phyloP scores from a whole-genome alignment of 1,140 invertebrate species.

The Dreissena polymorpha region DNA sequence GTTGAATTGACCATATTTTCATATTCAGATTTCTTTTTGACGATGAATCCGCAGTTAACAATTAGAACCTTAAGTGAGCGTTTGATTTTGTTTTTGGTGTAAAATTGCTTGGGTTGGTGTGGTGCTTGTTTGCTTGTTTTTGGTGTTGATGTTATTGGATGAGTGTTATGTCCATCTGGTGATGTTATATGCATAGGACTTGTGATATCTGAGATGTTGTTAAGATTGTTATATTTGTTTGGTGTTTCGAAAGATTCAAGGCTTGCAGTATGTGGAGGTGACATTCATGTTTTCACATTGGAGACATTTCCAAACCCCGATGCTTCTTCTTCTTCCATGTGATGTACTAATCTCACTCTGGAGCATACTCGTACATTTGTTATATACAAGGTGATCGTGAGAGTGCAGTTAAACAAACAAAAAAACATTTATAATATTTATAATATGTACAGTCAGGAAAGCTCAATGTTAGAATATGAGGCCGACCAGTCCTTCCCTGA shows the following conservation, averaged over 20 bases:
- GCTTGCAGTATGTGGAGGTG: background rate
- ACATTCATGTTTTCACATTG: slow-evolving; percentile 27
- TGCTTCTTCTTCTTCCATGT: too few relatives aligned
- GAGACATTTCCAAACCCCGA: slow-evolving; percentile 2
- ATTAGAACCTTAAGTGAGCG: slow-evolving; percentile 16
- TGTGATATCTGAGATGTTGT: background rate
- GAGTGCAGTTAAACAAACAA: too few relatives aligned
- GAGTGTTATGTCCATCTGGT: too few relatives aligned
- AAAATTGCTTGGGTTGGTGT: background rate
- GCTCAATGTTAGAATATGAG: too few relatives aligned
- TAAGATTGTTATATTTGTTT: background rate
- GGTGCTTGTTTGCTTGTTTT: background rate
- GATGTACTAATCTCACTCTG: too few relatives aligned
- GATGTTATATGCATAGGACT: background rate
- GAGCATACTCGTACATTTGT: too few relatives aligned
- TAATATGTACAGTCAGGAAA: too few relatives aligned
- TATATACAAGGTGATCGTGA: too few relatives aligned
- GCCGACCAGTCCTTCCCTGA: too few relatives aligned
- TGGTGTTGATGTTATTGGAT: background rate
- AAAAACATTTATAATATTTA: too few relatives aligned
- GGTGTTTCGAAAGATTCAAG: slow-evolving; percentile 14
- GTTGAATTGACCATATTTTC: slow-evolving; percentile 19
- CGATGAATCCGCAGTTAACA: slow-evolving; percentile 31
- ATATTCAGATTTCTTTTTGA: slow-evolving; percentile 30
- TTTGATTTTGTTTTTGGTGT: slow-evolving; percentile 37